Base-by-base conservation (phyloP, 2,888 invertebrate species). In the Eurois occulta region DNA sequence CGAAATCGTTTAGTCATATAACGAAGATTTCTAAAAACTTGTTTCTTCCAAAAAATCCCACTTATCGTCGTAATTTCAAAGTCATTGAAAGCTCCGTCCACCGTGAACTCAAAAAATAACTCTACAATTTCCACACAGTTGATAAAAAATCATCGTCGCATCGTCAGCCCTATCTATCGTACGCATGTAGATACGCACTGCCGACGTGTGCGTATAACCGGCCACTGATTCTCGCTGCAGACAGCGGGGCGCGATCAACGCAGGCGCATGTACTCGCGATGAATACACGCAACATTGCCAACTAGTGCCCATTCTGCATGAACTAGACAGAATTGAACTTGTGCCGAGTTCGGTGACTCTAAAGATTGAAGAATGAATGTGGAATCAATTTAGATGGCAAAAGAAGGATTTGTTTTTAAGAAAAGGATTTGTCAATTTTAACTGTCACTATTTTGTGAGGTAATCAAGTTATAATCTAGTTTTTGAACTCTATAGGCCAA, bases 221-320 rank as follows among this genome's bases (percentile, higher is more conserved):
- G 86, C 81, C 79, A 77, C 82, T 72, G 78, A 78, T 84, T 77
- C 87, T 80, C 80, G 87, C 77, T 87, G 91, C 89, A 93, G 93
- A 93, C 93, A 85, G 93, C 92, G 90, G 87, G 93, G 93, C 93
- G 93, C 91, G 89, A 70, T 85, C 78, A 82, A 70, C 87, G 76
- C 85, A 74, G 77, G 82, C 86, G 80, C 83, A 78, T 75, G 76
- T 79, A 77, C 78, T 24, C 75, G 64, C 71, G 65, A 70, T 81
- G 72, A 83, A 83, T 71, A 81, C 81, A 83, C 84, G 75, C 67
- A 80, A 69, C 84, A 80, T 77, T 85, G 89, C 86, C 87, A 87
- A 87, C 87, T 86, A 78, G 73, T 78, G 86, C 78, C 83, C 74
- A 83, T 72, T 81, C 75, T 82, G 81, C 78, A 80, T 84, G 67